Evolutionary conservation across 1,140 invertebrate species (phyloP), one percentile per base, ranked within the genome.

Genomic region (Cepaea nemoralis): DNA sequence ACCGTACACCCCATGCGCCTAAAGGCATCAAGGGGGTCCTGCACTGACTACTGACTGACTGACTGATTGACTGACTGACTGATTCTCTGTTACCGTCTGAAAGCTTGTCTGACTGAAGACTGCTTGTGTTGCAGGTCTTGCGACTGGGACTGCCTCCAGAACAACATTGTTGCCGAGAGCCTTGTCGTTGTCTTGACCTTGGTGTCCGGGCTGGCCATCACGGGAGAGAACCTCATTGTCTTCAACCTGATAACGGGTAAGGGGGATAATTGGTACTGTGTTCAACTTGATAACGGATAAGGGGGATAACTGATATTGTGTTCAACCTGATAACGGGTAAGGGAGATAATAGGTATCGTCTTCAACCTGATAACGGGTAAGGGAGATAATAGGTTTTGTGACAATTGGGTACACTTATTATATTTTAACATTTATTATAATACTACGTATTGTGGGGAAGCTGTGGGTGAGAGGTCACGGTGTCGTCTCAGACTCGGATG

Each of bases 141-240:
- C 5, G 27, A 31, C 2, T 27, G 5, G 5, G 59, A 31, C 16
- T 63, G 59, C 22, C 59, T 63, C 33, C 59, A 63, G 10, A 31
- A 63, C 59, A 63, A 31, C n/a, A 63, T 63, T 63, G 59, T 63
- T 1, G 59, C 33, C n/a, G 59, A 63, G 59, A 63, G 59, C 16
- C 27, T 63, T n/a, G 59, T 63, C 10, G 27, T 63, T 3, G 59
- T 16, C 2, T 31, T 63, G 27, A 63, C 59, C 27, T 27, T 63
- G 8, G 59, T 63, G 59, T 63, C 59, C 27, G 59, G 19, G 27
- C 59, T 63, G 27, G 59, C 59, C 27, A 63, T 63, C 27, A 63
- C 59, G 5, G 59, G 59, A 31, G 59, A 63, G 27, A 63, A 63
- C 59, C 16, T 63, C n/a, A 1, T 63, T 2, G 1, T 16, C 8